Conservation (phyloP, 2,113 vertebrate species). For the Elephantulus edwardii region DNA sequence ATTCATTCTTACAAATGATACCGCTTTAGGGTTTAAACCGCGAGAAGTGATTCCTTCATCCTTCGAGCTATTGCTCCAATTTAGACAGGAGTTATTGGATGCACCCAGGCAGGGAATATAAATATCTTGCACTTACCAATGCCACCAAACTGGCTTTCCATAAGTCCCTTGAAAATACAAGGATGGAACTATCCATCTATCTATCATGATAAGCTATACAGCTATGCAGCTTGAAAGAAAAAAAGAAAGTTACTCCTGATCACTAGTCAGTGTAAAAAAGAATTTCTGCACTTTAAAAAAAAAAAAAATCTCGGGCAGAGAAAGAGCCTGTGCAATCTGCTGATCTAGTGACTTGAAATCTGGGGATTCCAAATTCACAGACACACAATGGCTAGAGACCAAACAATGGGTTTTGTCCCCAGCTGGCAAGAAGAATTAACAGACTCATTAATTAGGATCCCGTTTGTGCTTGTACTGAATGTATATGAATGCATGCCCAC, state of each 20-base stretch:
- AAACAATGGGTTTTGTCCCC: conserved; percentile 72
- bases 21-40: conserved; percentile 40
- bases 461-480: conserved; percentile 50
- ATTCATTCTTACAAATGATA: conserved; percentile 32
- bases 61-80: conserved; percentile 38
- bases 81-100: conserved; percentile 49
- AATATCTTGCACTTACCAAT: conserved; percentile 18
- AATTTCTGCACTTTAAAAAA: background rate
- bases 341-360: conserved; percentile 55
- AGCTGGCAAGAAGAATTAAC: conserved; percentile 68
- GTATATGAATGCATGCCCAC: conserved; percentile 37
- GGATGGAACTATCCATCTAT: background rate
- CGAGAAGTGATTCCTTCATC: conserved; percentile 42
- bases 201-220: background rate
- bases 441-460: conserved; percentile 69
- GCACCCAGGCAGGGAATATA: conserved; percentile 41
- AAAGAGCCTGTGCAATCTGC: conserved; percentile 28
- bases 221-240: background rate
- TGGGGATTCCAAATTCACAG: conserved; percentile 59
- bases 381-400: conserved; percentile 35
- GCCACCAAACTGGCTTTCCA: conserved; percentile 34
- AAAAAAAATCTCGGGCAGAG: background rate
- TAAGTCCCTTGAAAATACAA: conserved; percentile 34
- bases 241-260: background rate
- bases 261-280: conserved; percentile 36